phyloP scores from a whole-genome alignment of 1,140 invertebrate genomes.

The Drosophila paulistorum region DNA sequence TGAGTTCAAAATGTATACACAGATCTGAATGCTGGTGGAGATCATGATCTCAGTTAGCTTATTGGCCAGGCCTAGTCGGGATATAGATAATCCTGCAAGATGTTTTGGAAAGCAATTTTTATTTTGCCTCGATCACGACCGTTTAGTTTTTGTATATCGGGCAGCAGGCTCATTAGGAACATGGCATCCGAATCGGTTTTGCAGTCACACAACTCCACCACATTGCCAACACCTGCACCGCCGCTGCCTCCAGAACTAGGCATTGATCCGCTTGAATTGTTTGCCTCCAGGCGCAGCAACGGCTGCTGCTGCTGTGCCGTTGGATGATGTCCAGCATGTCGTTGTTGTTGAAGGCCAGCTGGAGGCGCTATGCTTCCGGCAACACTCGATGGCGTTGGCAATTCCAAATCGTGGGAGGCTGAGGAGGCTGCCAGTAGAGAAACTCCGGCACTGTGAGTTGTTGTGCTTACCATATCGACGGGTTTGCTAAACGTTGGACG shows the following conservation, averaged over 20 bases:
- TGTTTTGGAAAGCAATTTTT: conserved; percentile 81
- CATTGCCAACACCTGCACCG: conserved; percentile 9
- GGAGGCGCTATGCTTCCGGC: conserved; percentile 21
- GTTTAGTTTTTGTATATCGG: conserved; percentile 79
- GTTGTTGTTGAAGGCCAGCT: conserved; percentile 22
- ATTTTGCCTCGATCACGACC: conserved; percentile 81
- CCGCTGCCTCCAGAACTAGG: conserved; percentile 1
- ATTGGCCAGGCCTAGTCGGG: conserved; percentile 60
- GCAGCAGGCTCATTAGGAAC: conserved; percentile 80
- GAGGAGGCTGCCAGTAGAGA: conserved; percentile 6
- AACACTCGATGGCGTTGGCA: conserved; percentile 39
- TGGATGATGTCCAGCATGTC: conserved; percentile 51
- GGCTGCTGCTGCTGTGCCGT: conserved; percentile 1
- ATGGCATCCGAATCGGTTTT: conserved; percentile 82
- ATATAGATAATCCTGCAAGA: conserved; percentile 80
- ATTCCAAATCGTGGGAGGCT: conserved; percentile 39
- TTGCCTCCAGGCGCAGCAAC: conserved; percentile 43
- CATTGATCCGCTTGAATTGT: conserved; percentile 37
- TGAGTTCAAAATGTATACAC: conserved; percentile 55
- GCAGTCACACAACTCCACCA: conserved; percentile 78
- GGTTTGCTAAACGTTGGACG: conserved; percentile 74
- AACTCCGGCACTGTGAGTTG: conserved; percentile 52
- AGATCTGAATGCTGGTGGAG: conserved; percentile 34
- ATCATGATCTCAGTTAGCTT: conserved; percentile 27
- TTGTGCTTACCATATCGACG: conserved; percentile 73